Evolutionary conservation across 2,888 invertebrate genomes (phyloP).

Genomic region (Drosophila quinaria): DNA sequence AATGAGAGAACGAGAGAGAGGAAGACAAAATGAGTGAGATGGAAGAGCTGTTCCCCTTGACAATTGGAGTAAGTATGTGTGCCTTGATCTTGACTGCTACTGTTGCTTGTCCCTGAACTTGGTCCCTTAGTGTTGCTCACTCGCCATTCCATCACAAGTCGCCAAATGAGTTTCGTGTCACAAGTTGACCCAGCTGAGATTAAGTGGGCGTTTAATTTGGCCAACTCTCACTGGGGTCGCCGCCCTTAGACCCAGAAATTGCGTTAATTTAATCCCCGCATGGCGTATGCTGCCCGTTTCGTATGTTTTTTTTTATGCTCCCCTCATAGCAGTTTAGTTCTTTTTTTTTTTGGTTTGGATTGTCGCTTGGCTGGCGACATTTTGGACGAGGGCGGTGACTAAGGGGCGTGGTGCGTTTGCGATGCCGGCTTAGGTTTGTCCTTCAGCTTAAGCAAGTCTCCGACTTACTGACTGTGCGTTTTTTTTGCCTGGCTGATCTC

Average conservation of each 20-base stretch:
- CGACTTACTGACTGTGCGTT: conserved; percentile 47
- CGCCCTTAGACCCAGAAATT: conserved; percentile 58
- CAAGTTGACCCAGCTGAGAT: conserved; percentile 78
- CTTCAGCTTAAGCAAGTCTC: conserved; percentile 49
- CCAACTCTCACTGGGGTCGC: conserved; percentile 67
- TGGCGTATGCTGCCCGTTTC: conserved; percentile 61
- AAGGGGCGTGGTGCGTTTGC: neutral
- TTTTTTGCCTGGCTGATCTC: conserved; percentile 60
- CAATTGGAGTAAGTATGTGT: conserved; percentile 46
- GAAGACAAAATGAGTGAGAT: neutral
- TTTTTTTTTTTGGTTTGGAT: conserved; percentile 29
- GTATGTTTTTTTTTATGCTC: conserved; percentile 4
- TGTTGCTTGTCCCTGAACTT: conserved; percentile 68
- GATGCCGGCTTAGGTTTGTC: conserved; percentile 27
- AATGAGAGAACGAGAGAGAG: neutral
- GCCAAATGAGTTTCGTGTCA: conserved; percentile 78
- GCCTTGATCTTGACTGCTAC: conserved; percentile 72
- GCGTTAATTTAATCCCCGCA: conserved; percentile 77
- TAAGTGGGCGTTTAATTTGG: conserved; percentile 81
- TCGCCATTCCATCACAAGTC: conserved; percentile 35
- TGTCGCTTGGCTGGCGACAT: conserved; percentile 50
- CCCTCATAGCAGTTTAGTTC: conserved; percentile 33
- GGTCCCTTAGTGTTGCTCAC: conserved; percentile 24
- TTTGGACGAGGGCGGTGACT: neutral
- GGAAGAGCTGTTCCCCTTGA: neutral